Percentiles rank a stretch among this genome's conserved stretches.
Evolutionary conservation across 2,113 vertebrate species (phyloP).

Genomic region (Ptilorrhoa leucosticta): DNA sequence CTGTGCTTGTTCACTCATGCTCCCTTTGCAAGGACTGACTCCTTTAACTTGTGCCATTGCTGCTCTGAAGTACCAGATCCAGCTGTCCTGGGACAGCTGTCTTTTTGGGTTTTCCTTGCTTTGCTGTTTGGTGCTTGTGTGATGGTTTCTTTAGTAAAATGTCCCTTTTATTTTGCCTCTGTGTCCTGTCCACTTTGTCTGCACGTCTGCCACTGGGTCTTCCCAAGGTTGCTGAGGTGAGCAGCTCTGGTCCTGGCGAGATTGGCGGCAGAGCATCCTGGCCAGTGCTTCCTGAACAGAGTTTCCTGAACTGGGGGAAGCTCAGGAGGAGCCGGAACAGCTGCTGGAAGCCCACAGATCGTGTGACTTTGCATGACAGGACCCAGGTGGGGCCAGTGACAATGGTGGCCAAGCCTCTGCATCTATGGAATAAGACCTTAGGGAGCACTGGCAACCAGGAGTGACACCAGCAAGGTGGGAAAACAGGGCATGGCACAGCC

Average conservation of each 20-base stretch:
- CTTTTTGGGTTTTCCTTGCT: background rate
- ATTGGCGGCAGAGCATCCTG: background rate
- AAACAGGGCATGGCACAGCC: background rate
- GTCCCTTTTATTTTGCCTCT: background rate
- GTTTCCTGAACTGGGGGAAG: background rate
- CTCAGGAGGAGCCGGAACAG: background rate
- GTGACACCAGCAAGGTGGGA: background rate
- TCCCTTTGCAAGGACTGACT: background rate
- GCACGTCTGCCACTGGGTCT: background rate
- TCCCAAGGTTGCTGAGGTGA: background rate
- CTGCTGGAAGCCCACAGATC: background rate
- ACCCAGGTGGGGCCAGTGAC: too few relatives aligned
- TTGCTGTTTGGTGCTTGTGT: background rate
- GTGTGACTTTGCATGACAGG: background rate
- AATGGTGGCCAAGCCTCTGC: background rate
- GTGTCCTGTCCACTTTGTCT: background rate
- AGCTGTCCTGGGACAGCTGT: background rate
- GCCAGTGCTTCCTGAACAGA: background rate
- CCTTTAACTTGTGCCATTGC: background rate
- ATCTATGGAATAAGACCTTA: background rate
- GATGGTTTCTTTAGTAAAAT: background rate
- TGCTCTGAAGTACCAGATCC: background rate
- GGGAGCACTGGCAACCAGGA: background rate
- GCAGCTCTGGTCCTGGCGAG: background rate
- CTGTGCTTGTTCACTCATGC: accelerated